These are phyloP conservation scores for Boloria selene DNA, from an alignment of 2,888 invertebrate genomes.

Conservation along the genomic window DNA sequence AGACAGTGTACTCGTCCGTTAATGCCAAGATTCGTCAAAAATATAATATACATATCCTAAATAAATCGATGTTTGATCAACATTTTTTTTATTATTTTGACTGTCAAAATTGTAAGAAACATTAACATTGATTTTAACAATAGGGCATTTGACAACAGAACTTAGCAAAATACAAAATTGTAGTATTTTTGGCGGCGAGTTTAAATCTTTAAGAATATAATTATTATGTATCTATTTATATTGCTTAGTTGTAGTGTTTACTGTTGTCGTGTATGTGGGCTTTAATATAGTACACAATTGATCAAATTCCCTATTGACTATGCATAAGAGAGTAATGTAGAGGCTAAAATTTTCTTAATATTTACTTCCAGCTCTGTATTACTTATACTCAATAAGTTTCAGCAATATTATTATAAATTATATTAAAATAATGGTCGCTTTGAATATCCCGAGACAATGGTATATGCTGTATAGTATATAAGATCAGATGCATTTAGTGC, in stretches of 20 bases:
- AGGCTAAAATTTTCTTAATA: constrained; percentile 27
- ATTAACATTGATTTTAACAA: constrained; percentile 10
- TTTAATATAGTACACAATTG: constrained; percentile 5
- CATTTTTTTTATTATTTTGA: constrained; percentile 29
- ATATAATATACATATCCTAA: constrained; percentile 39
- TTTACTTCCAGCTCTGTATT: not conserved
- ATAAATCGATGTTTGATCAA: constrained; percentile 37
- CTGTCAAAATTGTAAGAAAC: constrained; percentile 15
- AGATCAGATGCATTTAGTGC: constrained; percentile 21
- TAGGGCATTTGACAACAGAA: constrained; percentile 25
- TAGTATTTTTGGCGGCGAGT: constrained; percentile 2
- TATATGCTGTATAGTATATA: not conserved
- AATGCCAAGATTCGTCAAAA: constrained; percentile 26
- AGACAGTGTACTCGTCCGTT: constrained; percentile 38
- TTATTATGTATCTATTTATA: constrained; percentile 6
- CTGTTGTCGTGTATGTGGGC: constrained; percentile 6
- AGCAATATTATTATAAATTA: not conserved
- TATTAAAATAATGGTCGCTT: not conserved
- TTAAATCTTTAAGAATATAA: constrained; percentile 4
- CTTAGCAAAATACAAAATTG: not conserved
- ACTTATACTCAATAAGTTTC: not conserved
- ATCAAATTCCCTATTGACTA: constrained; percentile 13
- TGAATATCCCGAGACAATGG: not conserved
- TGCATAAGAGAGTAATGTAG: constrained; percentile 4
- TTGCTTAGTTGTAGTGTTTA: constrained; percentile 7